Base-by-base conservation (phyloP, 1,140 invertebrate species). In the Penaeus indicus region DNA sequence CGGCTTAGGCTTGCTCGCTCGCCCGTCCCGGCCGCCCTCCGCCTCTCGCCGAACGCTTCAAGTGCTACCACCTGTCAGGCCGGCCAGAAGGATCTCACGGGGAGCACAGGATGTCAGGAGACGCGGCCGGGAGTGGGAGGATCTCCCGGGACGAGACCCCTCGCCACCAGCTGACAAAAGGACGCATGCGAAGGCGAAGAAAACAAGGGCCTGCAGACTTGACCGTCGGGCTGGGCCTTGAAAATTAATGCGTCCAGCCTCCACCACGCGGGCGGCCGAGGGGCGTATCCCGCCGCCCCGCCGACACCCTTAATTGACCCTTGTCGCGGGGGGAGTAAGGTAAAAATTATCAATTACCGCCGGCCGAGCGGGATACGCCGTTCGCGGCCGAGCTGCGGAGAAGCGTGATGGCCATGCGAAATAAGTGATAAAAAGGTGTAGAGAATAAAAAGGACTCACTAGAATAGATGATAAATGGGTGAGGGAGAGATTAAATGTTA, bases 161-260 rank as follows among this genome's bases (percentile, higher is more conserved):
- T 22, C 61, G 75, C 62, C 75, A 19, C 1, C 75, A 47, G 54
- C 27, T n/a, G 77, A 79, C 75, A 79, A 79, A 64, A 77, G 69
- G 75, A 47, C 69, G 75, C 25, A 77, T 86, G 22, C 61, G 77
- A 64, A 86, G 75, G 77, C 85, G 85, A 19, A 25, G 77, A 86
- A 86, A 86, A 86, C 85, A 86, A 86, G 85, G 75, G 77, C 60
- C 27, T 60, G 82, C 82, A 42, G 72, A 63, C 84, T 63, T 63
- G 64, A 84, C 82, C 82, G 38, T 69, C 60, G 67, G 82, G 82
- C 63, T 85, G 84, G 72, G 77, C 85, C 85, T 86, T 86, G 85
- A 86, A 86, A 86, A 86, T 86, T 86, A 86, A 86, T 86, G 85
- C 77, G 85, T 86, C 85, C 85, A 86, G 85, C 84, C 38, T 77